Percentiles rank a stretch among this genome's conserved stretches.
Conservation (phyloP, 2,113 vertebrate genomes). For the Psephotus haematonotus region DNA sequence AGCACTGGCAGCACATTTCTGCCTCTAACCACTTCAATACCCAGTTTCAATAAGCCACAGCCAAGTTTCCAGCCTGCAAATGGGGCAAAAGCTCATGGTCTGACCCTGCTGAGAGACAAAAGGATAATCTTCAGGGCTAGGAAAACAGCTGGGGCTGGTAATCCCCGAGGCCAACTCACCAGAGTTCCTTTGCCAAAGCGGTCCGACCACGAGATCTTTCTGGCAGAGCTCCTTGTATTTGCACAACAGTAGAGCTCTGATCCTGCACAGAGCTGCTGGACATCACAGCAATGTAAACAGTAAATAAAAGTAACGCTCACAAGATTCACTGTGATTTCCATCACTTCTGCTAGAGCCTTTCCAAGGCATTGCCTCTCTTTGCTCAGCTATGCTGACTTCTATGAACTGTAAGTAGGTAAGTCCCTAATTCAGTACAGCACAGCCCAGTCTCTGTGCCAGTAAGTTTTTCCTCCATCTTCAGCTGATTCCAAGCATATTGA, state of each 20-base stretch:
- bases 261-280: not conserved
- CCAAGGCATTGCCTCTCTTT: not conserved
- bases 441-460: not conserved
- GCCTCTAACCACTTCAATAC: not conserved
- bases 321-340: not conserved
- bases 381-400: not conserved
- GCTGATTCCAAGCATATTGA: not conserved
- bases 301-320: not conserved
- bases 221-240: not conserved
- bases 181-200: not conserved
- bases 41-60: fast-evolving
- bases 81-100: not conserved
- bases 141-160: not conserved
- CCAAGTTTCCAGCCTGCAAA: not conserved
- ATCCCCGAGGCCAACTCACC: not conserved
- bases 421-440: not conserved
- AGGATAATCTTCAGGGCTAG: not conserved
- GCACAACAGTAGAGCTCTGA: not conserved
- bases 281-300: not conserved
- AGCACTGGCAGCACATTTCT: not conserved
- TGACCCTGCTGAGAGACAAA: not conserved
- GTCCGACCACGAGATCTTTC: fast-evolving
- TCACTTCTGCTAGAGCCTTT: not conserved
- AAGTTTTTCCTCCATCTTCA: not conserved
- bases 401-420: fast-evolving